Evolutionary conservation across 2,797 vertebrate species (phyloP).

Genomic region (Xenentodon cancila): DNA sequence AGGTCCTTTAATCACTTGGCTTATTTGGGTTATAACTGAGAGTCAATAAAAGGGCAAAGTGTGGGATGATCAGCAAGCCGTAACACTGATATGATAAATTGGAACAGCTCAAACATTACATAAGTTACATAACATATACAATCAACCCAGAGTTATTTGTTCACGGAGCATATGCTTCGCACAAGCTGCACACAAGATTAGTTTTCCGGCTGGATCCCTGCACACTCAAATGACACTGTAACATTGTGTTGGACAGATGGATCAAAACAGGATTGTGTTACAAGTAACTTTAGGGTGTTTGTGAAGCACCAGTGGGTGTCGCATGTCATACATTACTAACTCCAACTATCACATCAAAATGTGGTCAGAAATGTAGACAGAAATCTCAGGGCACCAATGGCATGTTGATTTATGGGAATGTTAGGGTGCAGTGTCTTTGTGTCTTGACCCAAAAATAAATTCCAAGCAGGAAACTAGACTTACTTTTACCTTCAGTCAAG

Average conservation of each 20-base stretch:
- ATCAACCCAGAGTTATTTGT: slow-evolving; percentile 15
- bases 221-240: slow-evolving; percentile 5
- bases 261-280: slow-evolving; percentile 3
- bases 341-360: not conserved
- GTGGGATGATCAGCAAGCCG: slow-evolving; percentile 15
- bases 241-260: slow-evolving; percentile 8
- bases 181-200: slow-evolving; percentile 2
- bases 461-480: not conserved
- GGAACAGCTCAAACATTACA: slow-evolving; percentile 6
- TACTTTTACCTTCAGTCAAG: slow-evolving; percentile 1
- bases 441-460: not conserved
- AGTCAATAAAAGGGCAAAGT: slow-evolving; percentile 21
- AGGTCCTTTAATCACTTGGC: slow-evolving; percentile 8
- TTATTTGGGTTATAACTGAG: slow-evolving; percentile 1
- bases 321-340: not conserved
- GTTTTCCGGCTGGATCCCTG: not conserved
- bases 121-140: slow-evolving; percentile 22
- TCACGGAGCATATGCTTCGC: slow-evolving; percentile 8
- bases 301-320: not conserved
- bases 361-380: no score
- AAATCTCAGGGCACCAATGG: not conserved
- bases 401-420: not conserved
- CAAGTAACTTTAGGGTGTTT: slow-evolving; percentile 1
- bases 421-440: not conserved
- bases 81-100: slow-evolving; percentile 23